Conservation (phyloP, 2,113 vertebrate species). For the Cisticola juncidis region DNA sequence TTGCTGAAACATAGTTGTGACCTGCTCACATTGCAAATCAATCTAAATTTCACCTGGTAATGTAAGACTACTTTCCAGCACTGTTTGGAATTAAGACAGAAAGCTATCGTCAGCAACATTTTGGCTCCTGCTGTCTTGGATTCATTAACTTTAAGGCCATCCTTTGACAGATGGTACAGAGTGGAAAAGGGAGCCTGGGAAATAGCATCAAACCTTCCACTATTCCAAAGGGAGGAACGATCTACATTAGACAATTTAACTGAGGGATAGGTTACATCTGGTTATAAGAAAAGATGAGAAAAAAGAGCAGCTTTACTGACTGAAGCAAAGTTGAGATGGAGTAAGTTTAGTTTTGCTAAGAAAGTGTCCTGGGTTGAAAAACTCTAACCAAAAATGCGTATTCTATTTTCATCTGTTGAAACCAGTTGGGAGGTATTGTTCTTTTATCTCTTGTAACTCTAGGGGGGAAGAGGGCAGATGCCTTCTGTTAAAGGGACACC, state of each 20-base stretch:
- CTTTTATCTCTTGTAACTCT: too few species aligned
- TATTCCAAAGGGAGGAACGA: neutral
- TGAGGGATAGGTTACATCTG: neutral
- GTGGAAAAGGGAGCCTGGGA: neutral
- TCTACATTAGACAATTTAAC: neutral
- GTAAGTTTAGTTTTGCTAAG: neutral
- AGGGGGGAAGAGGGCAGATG: too few species aligned
- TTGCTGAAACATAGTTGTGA: neutral
- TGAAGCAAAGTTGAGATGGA: neutral
- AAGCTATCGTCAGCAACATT: neutral
- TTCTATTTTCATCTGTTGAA: too few species aligned
- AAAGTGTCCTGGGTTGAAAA: too few species aligned
- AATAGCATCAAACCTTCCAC: neutral
- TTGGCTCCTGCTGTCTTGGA: neutral
- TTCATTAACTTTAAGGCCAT: slow-evolving; percentile 37
- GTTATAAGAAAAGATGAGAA: neutral
- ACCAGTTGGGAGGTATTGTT: too few species aligned
- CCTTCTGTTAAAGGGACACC: too few species aligned
- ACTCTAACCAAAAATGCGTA: too few species aligned
- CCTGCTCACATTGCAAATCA: neutral
- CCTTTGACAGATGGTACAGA: slow-evolving; percentile 1
- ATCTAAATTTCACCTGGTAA: neutral
- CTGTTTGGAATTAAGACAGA: slow-evolving; percentile 24
- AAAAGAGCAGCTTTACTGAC: neutral
- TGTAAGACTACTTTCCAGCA: neutral